Base-by-base conservation (phyloP, 1,140 invertebrate species). In the Scaptomyza graminum region DNA sequence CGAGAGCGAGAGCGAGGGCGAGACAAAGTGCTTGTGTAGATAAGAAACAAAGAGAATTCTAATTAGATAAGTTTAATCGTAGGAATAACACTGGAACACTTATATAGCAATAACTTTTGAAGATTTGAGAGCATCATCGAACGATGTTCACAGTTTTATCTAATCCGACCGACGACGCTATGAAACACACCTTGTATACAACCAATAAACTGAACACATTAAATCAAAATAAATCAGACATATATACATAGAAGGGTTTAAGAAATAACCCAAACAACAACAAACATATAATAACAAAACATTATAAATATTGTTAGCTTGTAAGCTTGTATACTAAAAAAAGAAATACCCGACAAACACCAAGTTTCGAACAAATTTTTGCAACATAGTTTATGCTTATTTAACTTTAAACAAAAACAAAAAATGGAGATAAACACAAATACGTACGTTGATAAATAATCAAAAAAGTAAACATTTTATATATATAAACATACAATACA, bases 301-400 rank as follows among this genome's bases (percentile, higher is more conserved):
- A 54, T 47, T 74, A 79, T 62, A 80, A 67, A 71, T 85, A 85
- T 49, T 95, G 94, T 22, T 82, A 98, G 96, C 85, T 94, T 97
- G 11, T 84, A 83, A 84, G 80, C 39, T 52, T 88, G 94, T 22
- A 3, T 95, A 94, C 95, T 51, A 92, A 92, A 44, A 25, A 39
- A 57, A 43, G 4, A 22, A 22, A 22, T 3, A 22, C 18, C 37
- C 31, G 57, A 47, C 98, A 55, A 56, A 65, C 13, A 34, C 41
- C 34, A 66, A 49, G 46, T 52, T 92, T 99, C 54, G 97, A 97
- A 50, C 98, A 99, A 93, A 99, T 98, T 0, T 98, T 95, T 92
- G 98, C 98, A 5, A 96, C 94, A 83, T 95, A 95, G 63, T 98
- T 98, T 92, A 94, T 95, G 71, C 82, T 94, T 55, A 97, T 99